Conservation (phyloP, 2,797 vertebrate genomes). For the Hippoglossus hippoglossus region DNA sequence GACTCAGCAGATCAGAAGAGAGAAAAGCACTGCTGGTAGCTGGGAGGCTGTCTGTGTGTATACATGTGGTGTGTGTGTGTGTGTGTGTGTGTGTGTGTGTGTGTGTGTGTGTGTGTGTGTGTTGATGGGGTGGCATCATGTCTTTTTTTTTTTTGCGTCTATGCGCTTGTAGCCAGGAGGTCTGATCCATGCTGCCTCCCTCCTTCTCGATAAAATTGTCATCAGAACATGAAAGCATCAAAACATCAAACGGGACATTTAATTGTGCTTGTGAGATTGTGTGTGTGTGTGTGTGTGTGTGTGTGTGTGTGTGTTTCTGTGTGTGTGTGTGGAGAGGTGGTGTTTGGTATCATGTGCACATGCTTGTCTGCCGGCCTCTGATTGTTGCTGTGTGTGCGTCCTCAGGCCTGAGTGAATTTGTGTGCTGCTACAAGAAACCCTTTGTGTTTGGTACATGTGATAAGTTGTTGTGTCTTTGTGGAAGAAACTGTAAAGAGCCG, state of each 20-base stretch:
- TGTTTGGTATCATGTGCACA: conserved; percentile 36
- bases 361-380: conserved; percentile 37
- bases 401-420: conserved; percentile 29
- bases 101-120: conserved; percentile 11
- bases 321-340: conserved; percentile 32
- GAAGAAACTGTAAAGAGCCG: neutral
- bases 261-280: conserved; percentile 60
- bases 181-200: conserved; percentile 43
- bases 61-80: conserved; percentile 19
- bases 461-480: conserved; percentile 8
- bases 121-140: conserved; percentile 31
- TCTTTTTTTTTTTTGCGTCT: conserved; percentile 41
- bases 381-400: conserved; percentile 24
- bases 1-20: conserved; percentile 78
- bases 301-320: no score
- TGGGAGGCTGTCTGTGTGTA: conserved; percentile 53
- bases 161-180: conserved; percentile 54
- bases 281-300: conserved; percentile 29
- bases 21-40: conserved; percentile 54
- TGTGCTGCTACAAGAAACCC: conserved; percentile 10
- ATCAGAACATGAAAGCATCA: conserved; percentile 74
- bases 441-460: conserved; percentile 25
- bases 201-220: conserved; percentile 71
- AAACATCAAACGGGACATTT: conserved; percentile 78
- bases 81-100: conserved; percentile 15